These are phyloP conservation scores for Chironomus tentans DNA, from an alignment of 2,888 invertebrate genomes.

Conservation along the genomic window DNA sequence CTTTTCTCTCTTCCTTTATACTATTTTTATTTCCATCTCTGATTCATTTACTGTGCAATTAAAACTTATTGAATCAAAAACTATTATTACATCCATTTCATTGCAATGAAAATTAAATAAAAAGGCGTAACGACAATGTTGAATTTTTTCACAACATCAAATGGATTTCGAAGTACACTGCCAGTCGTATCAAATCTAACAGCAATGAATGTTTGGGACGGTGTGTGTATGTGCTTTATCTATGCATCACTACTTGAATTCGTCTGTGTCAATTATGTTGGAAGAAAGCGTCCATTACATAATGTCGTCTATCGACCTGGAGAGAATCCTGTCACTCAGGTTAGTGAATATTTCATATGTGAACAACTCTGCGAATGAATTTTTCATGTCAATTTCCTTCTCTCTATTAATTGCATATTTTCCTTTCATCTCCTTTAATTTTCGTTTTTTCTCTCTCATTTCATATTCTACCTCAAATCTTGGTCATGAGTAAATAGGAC, in stretches of 20 bases:
- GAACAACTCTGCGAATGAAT: too few species aligned
- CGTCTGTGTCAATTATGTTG: constrained; percentile 91
- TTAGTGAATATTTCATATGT: constrained; percentile 41
- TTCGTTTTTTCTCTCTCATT: too few species aligned
- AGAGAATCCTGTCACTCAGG: constrained; percentile 86
- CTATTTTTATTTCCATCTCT: too few species aligned
- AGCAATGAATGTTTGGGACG: constrained; percentile 96
- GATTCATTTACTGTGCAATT: too few species aligned
- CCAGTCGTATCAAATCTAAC: constrained; percentile 90
- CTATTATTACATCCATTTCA: background rate
- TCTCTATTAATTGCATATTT: too few species aligned
- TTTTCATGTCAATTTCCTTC: too few species aligned
- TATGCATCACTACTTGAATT: constrained; percentile 90
- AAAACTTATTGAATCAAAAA: background rate
- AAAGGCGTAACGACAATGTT: constrained; percentile 95
- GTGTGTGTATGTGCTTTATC: constrained; percentile 95
- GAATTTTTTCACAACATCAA: constrained; percentile 95
- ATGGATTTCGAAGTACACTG: constrained; percentile 82
- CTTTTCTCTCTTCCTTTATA: background rate
- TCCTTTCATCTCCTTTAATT: too few species aligned
- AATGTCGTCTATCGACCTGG: constrained; percentile 84
- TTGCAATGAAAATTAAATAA: background rate
- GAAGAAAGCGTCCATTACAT: constrained; percentile 78
- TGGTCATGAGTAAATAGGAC: too few species aligned
- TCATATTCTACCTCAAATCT: too few species aligned